Conservation (phyloP, 2,113 vertebrate species). For the Mormyrus iriodes region DNA sequence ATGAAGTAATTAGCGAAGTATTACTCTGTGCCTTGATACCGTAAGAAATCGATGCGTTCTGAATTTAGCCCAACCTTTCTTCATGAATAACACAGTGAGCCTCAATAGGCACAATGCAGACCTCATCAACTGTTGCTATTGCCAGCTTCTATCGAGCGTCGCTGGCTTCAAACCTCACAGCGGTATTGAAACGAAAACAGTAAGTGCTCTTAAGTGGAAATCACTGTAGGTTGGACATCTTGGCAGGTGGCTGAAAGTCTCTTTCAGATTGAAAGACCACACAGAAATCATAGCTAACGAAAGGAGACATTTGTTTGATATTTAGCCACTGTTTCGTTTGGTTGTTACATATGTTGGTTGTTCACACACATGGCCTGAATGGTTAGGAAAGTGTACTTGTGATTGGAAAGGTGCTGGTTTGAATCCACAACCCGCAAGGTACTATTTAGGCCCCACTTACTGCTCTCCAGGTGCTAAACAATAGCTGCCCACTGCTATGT, state of each 20-base stretch:
- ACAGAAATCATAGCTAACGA: neutral
- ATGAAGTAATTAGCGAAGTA: neutral
- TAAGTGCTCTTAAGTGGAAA: slow-evolving; percentile 4
- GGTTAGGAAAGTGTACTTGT: neutral
- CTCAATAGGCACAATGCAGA: neutral
- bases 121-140: neutral
- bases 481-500: neutral
- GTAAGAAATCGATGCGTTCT: neutral
- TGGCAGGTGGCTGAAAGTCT: neutral
- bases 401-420: neutral
- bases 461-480: neutral
- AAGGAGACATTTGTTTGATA: neutral
- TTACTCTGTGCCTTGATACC: neutral
- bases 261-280: neutral
- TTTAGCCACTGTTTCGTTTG: neutral
- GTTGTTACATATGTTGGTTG: neutral
- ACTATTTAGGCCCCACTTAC: neutral
- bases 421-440: neutral
- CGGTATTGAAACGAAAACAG: neutral
- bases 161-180: neutral
- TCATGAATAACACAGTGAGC: neutral
- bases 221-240: neutral
- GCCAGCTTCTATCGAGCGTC: neutral
- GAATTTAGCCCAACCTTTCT: neutral
- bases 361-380: neutral